phyloP scores from a whole-genome alignment of 1,140 invertebrate species.

The Eriosoma lanigerum region DNA sequence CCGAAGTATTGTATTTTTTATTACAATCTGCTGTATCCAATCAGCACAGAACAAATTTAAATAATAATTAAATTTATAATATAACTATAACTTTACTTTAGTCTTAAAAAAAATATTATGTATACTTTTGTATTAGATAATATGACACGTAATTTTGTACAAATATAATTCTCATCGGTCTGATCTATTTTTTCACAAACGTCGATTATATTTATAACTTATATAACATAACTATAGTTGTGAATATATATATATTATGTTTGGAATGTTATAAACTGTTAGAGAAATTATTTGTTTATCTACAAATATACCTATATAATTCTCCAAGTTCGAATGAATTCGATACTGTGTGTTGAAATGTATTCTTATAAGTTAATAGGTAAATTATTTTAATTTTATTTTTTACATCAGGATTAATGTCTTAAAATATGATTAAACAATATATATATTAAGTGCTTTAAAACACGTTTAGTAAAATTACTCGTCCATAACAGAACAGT shows the following conservation, averaged over 20 bases:
- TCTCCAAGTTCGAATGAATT: not conserved
- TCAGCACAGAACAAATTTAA: not conserved
- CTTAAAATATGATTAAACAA: not conserved
- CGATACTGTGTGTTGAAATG: not conserved
- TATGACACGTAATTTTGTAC: not conserved
- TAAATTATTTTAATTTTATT: too few species aligned
- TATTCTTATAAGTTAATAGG: not conserved
- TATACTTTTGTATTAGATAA: not conserved
- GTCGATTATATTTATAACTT: not conserved
- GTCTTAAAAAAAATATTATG: not conserved
- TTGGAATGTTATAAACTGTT: not conserved
- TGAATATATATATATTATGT: too few species aligned
- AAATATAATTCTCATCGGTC: slow-evolving; percentile 4
- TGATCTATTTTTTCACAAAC: not conserved
- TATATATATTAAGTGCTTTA: not conserved
- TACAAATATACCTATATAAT: not conserved
- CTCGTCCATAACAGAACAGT: not conserved
- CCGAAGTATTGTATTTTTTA: too few species aligned
- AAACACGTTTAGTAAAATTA: not conserved
- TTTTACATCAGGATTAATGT: not conserved
- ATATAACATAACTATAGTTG: too few species aligned
- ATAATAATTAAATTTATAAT: not conserved
- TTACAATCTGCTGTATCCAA: too few species aligned
- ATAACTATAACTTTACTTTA: too few species aligned
- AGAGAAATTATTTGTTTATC: not conserved